Evolutionary conservation across 2,888 invertebrate genomes (phyloP).

Genomic region (Catocala sponsa): DNA sequence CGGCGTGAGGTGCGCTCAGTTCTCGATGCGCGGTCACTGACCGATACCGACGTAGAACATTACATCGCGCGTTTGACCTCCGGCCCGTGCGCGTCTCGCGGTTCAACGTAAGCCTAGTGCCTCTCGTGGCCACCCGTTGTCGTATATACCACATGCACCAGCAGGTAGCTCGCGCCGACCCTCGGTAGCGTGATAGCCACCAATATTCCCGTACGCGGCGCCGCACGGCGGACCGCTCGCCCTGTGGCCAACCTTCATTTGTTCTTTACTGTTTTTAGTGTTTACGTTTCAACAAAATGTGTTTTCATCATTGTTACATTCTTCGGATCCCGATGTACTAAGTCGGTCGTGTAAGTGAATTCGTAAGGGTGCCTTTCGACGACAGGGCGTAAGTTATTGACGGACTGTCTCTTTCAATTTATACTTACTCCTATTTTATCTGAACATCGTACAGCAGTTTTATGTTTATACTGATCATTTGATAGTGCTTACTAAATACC

Average conservation of each 20-base stretch:
- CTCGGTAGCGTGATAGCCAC: conserved; percentile 78
- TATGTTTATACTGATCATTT: conserved; percentile 17
- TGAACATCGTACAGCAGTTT: background rate
- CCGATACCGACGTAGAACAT: conserved; percentile 67
- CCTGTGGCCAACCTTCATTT: conserved; percentile 80
- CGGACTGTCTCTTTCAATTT: conserved; percentile 37
- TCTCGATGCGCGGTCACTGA: conserved; percentile 77
- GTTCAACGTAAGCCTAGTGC: conserved; percentile 29
- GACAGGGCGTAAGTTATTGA: conserved; percentile 48
- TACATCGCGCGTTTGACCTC: conserved; percentile 54
- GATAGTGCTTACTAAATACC: background rate
- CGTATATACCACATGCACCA: conserved; percentile 58
- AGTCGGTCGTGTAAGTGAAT: conserved; percentile 55
- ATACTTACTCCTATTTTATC: conserved; percentile 9
- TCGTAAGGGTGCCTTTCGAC: conserved; percentile 50
- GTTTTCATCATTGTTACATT: conserved; percentile 70
- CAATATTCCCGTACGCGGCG: conserved; percentile 74
- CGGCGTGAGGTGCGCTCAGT: conserved; percentile 68
- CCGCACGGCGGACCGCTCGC: conserved; percentile 66
- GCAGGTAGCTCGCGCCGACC: conserved; percentile 73
- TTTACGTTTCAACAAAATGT: conserved; percentile 81
- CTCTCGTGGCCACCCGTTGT: conserved; percentile 50
- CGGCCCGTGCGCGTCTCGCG: conserved; percentile 54
- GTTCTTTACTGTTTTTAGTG: conserved; percentile 83
- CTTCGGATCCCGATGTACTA: conserved; percentile 59